Evolutionary conservation across 2,797 vertebrate genomes (phyloP).

Genomic region (Phrynocephalus forsythii): DNA sequence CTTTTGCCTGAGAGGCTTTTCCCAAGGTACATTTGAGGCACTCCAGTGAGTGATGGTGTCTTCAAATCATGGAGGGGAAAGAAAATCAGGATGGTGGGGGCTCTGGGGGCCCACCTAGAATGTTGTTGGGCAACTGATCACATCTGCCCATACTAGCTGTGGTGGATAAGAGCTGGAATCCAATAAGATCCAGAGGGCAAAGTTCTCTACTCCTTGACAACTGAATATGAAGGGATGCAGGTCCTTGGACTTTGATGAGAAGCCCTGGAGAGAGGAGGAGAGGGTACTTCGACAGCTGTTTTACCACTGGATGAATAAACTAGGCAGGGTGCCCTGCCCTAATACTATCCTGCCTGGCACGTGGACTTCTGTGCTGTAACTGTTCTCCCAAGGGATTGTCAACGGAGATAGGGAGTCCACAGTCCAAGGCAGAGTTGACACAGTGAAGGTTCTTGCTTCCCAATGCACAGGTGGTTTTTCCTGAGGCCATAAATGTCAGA

Average conservation of each 20-base stretch:
- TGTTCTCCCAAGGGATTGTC: not conserved
- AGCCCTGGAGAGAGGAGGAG: not conserved
- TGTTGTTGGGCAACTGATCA: not conserved
- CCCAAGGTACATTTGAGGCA: not conserved
- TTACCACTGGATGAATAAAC: not conserved
- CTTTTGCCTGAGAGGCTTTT: not conserved
- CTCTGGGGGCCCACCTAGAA: not conserved
- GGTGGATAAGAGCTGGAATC: not conserved
- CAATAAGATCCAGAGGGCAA: not conserved
- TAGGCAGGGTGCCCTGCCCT: not conserved
- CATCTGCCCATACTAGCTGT: not conserved
- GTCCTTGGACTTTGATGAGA: not conserved
- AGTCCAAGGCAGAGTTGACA: conserved; percentile 9
- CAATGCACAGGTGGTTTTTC: conserved; percentile 17
- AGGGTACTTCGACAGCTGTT: not conserved
- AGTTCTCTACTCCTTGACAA: not conserved
- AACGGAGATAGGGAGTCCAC: conserved; percentile 2
- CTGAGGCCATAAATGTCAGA: conserved; percentile 7
- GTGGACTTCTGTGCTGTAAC: not conserved
- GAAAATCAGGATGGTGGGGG: not conserved
- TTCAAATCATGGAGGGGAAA: not conserved
- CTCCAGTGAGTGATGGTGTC: not conserved
- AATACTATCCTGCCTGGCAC: not conserved
- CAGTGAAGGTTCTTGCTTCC: conserved; percentile 8
- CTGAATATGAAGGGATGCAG: not conserved